Evolutionary conservation across 2,113 vertebrate genomes (phyloP).

Genomic region (Muntiacus reevesi): DNA sequence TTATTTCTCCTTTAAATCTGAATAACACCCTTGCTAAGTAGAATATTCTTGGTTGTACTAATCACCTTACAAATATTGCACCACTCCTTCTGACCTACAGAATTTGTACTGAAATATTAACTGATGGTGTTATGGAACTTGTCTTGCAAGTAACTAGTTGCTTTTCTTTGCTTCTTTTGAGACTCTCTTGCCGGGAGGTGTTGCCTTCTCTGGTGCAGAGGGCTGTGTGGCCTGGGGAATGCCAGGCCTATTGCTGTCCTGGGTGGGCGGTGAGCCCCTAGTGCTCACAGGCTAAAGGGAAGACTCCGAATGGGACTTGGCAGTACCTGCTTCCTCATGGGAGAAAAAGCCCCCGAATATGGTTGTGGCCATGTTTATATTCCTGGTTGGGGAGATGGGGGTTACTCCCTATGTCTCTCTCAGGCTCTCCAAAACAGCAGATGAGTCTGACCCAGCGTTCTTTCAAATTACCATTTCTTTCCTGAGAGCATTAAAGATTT

Average conservation of each 20-base stretch:
- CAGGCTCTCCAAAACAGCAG: not conserved
- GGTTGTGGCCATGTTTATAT: not conserved
- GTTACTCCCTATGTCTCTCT: not conserved
- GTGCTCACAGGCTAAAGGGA: not conserved
- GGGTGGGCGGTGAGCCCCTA: not conserved
- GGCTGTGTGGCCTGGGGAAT: not conserved
- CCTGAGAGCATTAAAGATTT: not conserved
- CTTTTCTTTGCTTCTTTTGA: not conserved
- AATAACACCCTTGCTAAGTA: not conserved
- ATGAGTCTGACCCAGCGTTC: not conserved
- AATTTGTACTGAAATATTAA: not conserved
- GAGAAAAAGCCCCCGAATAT: not conserved
- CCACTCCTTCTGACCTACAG: not conserved
- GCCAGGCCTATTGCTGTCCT: not conserved
- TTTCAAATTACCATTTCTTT: not conserved
- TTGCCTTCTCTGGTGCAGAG: not conserved
- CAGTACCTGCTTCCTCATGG: not conserved
- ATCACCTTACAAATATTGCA: not conserved
- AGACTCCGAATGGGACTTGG: not conserved
- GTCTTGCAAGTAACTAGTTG: not conserved
- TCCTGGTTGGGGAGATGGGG: fast-evolving
- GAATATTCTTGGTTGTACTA: not conserved
- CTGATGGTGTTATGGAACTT: not conserved
- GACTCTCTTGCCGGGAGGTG: not conserved
- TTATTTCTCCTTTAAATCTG: not conserved